phyloP scores from a whole-genome alignment of 2,888 invertebrate species.

The Watsonalla binaria region DNA sequence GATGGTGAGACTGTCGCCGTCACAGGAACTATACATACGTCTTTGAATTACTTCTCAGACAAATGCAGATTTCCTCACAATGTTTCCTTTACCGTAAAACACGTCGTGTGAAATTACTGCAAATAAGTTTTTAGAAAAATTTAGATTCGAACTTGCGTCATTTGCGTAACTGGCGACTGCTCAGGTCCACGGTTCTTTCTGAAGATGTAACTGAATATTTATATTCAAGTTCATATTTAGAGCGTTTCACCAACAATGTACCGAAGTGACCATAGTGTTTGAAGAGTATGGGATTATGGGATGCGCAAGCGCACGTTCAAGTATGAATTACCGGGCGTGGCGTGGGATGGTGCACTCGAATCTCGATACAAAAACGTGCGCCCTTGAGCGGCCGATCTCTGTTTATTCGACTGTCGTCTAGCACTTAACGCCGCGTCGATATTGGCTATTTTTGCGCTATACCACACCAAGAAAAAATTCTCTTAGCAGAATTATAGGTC shows the following conservation, averaged over 20 bases:
- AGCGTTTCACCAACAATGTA: not conserved
- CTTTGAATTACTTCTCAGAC: no score
- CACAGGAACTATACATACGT: no score
- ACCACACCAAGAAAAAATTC: constrained; percentile 48
- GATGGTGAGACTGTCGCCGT: no score
- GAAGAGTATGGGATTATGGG: not conserved
- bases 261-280: not conserved
- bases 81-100: no score
- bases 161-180: no score
- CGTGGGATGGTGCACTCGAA: constrained; percentile 44
- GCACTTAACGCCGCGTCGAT: constrained; percentile 72
- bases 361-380: constrained; percentile 52
- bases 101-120: no score
- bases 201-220: no score
- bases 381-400: constrained; percentile 59
- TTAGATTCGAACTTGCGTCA: no score
- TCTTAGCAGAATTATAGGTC: constrained; percentile 31
- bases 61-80: no score
- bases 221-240: no score
- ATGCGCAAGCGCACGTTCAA: constrained; percentile 8
- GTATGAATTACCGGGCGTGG: constrained; percentile 24
- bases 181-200: no score
- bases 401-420: constrained; percentile 75
- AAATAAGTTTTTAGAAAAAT: no score
- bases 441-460: constrained; percentile 67